Evolutionary conservation across 1,140 invertebrate species (phyloP), one percentile per base, ranked within the genome.

Genomic region (Berghia stephanieae): DNA sequence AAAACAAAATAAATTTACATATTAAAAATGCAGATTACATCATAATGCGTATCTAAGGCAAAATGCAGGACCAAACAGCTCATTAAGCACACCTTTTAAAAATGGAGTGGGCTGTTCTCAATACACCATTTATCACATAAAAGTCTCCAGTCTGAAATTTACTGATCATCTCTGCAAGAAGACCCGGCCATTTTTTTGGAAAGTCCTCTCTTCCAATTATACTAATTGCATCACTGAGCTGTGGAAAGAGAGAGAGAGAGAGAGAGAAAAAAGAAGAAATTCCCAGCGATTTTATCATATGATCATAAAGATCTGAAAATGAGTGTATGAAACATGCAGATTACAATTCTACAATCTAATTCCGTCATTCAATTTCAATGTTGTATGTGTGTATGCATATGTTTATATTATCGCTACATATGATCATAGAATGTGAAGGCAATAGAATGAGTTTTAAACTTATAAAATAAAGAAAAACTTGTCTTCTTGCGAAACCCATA

Each of bases 191-290:
- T 88, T 97, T 96, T 71, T 94, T 92, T 0, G 97, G 97, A 87
- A 99, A 99, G 90, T 99, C 97, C 85, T 95, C 93, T 85, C 94
- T 93, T 1, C 97, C 97, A 82, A 99, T 98, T 27, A 97, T 96
- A 81, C 96, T 95, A 69, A 99, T 95, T 6, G 96, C 96, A 91
- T 99, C 96, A 84, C 96, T 98, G 13, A 99, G 91, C 89, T 91
- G 79, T n/a, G n/a, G n/a, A 78, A 80, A 82, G 6, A 74, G 40
- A 70, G 24, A 55, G 13, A 66, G 31, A 27, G 10, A 16, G 60
- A 69, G 6, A 69, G 16, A 69, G 42, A 10, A 6, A 10, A 38
- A 38, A 6, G n/a, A n/a, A n/a, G n/a, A n/a, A n/a, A n/a, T n/a
- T n/a, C n/a, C n/a, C n/a, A n/a, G n/a, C n/a, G n/a, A n/a, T n/a